A percentile compares a stretch with the other conserved stretches of the same genome.
phyloP scores from a whole-genome alignment of 2,797 vertebrate species.

The Sphaeramia orbicularis region DNA sequence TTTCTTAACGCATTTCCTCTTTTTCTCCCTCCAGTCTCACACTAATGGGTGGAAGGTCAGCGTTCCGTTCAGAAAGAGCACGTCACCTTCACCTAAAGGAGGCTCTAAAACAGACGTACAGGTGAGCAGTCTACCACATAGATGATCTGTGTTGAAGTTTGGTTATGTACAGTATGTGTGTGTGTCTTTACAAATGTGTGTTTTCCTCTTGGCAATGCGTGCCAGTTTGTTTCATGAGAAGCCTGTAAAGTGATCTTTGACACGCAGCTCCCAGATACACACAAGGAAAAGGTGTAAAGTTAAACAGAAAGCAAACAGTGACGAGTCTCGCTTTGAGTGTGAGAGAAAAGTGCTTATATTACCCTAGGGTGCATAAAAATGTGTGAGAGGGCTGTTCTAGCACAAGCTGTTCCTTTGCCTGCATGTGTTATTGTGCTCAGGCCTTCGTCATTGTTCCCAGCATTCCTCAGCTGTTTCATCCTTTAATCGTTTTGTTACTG shows the following conservation, averaged over 20 bases:
- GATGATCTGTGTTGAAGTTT: not conserved
- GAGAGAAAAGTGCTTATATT: slow-evolving; percentile 10
- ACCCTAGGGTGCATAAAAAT: slow-evolving; percentile 42
- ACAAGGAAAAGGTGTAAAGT: slow-evolving; percentile 13
- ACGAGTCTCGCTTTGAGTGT: not conserved
- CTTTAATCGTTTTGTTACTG: slow-evolving; percentile 36
- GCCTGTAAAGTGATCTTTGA: slow-evolving; percentile 29
- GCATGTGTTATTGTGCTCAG: slow-evolving; percentile 42
- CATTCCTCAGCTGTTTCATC: slow-evolving; percentile 63
- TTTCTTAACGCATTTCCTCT: slow-evolving; percentile 38
- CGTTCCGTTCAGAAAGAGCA: slow-evolving; percentile 71
- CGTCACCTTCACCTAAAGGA: slow-evolving; percentile 38
- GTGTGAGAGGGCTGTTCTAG: slow-evolving; percentile 26
- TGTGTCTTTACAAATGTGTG: no score
- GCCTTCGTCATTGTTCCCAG: slow-evolving; percentile 50
- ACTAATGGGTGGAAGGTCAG: slow-evolving; percentile 74
- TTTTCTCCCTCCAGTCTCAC: slow-evolving; percentile 59
- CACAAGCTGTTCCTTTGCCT: slow-evolving; percentile 57
- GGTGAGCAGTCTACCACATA: slow-evolving; percentile 53
- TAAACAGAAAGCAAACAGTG: slow-evolving; percentile 8
- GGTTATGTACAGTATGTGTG: no score
- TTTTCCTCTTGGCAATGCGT: slow-evolving; percentile 3
- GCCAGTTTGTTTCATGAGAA: not conserved
- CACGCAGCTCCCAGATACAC: slow-evolving; percentile 15
- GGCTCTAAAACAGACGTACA: slow-evolving; percentile 53